phyloP scores from a whole-genome alignment of 2,888 invertebrate species.

The Trichopoda pennipes region DNA sequence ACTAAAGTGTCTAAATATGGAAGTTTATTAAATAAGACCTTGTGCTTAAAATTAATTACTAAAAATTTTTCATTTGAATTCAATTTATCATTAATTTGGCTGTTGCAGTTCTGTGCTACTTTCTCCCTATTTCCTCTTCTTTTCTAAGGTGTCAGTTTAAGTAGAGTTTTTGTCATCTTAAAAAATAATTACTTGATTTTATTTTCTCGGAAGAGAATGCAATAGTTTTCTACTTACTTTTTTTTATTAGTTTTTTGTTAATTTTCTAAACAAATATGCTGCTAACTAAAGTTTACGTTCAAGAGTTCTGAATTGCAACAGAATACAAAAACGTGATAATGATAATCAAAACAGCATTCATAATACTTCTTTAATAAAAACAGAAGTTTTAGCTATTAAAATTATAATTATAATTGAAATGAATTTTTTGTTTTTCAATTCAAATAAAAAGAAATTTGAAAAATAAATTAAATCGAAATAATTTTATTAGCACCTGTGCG shows the following conservation, averaged over 20 bases:
- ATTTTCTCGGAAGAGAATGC: neutral
- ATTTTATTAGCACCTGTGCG: no score
- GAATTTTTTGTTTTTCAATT: neutral
- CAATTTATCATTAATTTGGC: neutral
- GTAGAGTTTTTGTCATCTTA: slow-evolving; percentile 31
- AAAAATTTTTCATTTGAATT: no score
- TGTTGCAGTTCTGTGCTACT: neutral
- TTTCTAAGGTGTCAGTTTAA: slow-evolving; percentile 16
- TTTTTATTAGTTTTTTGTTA: neutral
- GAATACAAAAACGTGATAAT: neutral
- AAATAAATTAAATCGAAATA: no score
- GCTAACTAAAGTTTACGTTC: neutral
- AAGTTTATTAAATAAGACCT: neutral
- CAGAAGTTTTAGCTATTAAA: slow-evolving; percentile 3
- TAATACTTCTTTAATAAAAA: slow-evolving; percentile 31
- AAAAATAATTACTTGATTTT: slow-evolving; percentile 10
- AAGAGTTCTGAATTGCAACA: neutral
- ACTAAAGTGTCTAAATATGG: no score
- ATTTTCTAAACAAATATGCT: slow-evolving; percentile 21
- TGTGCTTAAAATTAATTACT: no score
- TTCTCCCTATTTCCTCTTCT: neutral
- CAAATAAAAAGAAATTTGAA: slow-evolving; percentile 1
- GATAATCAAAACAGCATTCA: neutral
- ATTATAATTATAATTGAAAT: slow-evolving; percentile 31
- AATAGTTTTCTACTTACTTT: neutral